phyloP scores from a whole-genome alignment of 2,888 invertebrate genomes.

The Muschampia plurimacula region DNA sequence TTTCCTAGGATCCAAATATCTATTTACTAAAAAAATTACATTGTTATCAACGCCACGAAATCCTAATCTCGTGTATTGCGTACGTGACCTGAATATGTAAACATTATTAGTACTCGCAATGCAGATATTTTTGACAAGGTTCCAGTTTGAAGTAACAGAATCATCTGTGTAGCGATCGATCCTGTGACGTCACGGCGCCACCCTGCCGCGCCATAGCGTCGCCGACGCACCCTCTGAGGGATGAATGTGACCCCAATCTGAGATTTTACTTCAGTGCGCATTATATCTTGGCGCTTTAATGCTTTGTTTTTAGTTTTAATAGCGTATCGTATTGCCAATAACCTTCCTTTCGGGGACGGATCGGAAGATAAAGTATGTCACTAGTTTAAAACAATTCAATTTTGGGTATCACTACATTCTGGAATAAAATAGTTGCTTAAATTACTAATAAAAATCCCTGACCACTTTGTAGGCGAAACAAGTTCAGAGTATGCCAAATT shows the following conservation, averaged over 20 bases:
- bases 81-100: slow-evolving; percentile 16
- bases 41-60: background rate
- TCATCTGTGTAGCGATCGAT: slow-evolving; percentile 68
- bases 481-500: too few relatives aligned
- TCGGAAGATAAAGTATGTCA: background rate
- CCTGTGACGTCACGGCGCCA: slow-evolving; percentile 72
- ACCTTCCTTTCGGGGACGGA: background rate
- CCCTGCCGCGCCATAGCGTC: slow-evolving; percentile 67
- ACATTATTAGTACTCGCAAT: slow-evolving; percentile 28
- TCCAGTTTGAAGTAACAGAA: slow-evolving; percentile 33
- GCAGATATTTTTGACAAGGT: slow-evolving; percentile 22
- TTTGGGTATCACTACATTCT: background rate
- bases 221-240: slow-evolving; percentile 70
- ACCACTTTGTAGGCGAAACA: too few relatives aligned
- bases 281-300: slow-evolving; percentile 28
- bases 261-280: slow-evolving; percentile 48
- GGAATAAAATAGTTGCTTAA: too few relatives aligned
- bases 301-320: slow-evolving; percentile 18
- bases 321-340: slow-evolving; percentile 8
- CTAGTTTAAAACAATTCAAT: background rate
- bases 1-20: background rate
- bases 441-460: too few relatives aligned
- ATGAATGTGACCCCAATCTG: slow-evolving; percentile 67
- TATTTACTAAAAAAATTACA: slow-evolving; percentile 2
- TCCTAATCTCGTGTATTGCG: slow-evolving; percentile 6